phyloP scores from a whole-genome alignment of 2,113 vertebrate species.

The Psittacula cyanocephala region DNA sequence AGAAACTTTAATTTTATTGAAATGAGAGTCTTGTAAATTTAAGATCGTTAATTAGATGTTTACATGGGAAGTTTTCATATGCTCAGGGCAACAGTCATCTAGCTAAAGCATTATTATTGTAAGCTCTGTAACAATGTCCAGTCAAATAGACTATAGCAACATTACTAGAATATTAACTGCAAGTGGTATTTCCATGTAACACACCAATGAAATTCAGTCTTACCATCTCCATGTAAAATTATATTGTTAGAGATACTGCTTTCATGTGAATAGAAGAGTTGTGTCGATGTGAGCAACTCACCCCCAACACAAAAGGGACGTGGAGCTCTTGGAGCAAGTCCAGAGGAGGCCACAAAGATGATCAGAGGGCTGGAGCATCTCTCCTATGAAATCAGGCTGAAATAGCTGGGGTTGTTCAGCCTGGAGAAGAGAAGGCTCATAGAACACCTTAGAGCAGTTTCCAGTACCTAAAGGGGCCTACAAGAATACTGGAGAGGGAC shows the following conservation, averaged over 20 bases:
- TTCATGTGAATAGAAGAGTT: not conserved
- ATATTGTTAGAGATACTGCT: not conserved
- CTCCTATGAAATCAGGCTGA: not conserved
- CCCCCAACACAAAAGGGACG: not conserved
- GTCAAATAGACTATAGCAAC: not conserved
- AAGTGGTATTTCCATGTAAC: not conserved
- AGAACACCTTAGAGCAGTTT: not conserved
- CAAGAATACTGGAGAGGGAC: not conserved
- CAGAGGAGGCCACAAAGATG: not conserved
- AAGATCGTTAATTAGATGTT: conserved; percentile 51
- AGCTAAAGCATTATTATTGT: conserved; percentile 1
- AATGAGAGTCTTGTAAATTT: conserved; percentile 16
- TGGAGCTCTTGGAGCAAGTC: not conserved
- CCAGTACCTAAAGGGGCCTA: not conserved
- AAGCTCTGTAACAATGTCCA: not conserved
- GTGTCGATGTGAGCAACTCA: not conserved
- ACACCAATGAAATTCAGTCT: not conserved
- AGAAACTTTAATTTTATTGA: conserved; percentile 30
- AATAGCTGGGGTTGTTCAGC: not conserved
- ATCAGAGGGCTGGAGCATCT: not conserved
- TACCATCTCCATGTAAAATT: not conserved
- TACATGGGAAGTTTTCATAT: conserved; percentile 23
- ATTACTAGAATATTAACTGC: not conserved
- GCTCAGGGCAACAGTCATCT: not conserved
- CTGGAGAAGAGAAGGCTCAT: not conserved